A percentile compares a stretch with the other conserved stretches of the same genome.
These are phyloP conservation scores for Pemphredon lugubris DNA, from an alignment of 2,888 invertebrate species.

Conservation along the genomic window DNA sequence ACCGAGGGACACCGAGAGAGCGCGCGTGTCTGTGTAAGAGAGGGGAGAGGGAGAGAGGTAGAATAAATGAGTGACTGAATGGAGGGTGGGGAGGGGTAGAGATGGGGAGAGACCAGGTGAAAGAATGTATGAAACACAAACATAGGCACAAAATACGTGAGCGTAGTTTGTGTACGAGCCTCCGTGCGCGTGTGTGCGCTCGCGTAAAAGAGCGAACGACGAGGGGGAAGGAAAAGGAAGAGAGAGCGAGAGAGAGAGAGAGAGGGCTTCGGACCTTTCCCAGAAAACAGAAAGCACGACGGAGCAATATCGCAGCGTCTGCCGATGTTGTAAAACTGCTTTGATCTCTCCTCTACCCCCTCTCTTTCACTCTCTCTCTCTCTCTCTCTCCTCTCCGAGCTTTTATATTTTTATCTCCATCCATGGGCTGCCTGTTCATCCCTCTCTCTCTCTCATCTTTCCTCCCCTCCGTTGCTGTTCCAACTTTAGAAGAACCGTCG, in stretches of 20 bases:
- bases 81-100: constrained; percentile 21
- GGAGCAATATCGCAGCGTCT: constrained; percentile 66
- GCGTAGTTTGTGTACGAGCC: constrained; percentile 32
- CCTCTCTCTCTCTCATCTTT: not conserved
- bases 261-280: constrained; percentile 54
- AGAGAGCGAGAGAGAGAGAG: constrained; percentile 17
- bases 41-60: not conserved
- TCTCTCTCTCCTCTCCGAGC: constrained; percentile 25
- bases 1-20: too few species aligned
- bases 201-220: constrained; percentile 24
- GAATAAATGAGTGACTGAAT: constrained; percentile 26
- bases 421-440: too few species aligned
- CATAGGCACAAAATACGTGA: constrained; percentile 15
- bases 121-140: not conserved
- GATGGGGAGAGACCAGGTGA: constrained; percentile 4
- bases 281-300: constrained; percentile 68
- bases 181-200: too few species aligned
- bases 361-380: too few species aligned
- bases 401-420: too few species aligned
- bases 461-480: not conserved
- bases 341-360: too few species aligned
- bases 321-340: constrained; percentile 70
- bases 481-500: constrained; percentile 42
- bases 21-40: too few species aligned
- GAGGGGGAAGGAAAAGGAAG: constrained; percentile 26